Conservation (phyloP, 1,140 invertebrate species). For the Drosophila equinoxialis region DNA sequence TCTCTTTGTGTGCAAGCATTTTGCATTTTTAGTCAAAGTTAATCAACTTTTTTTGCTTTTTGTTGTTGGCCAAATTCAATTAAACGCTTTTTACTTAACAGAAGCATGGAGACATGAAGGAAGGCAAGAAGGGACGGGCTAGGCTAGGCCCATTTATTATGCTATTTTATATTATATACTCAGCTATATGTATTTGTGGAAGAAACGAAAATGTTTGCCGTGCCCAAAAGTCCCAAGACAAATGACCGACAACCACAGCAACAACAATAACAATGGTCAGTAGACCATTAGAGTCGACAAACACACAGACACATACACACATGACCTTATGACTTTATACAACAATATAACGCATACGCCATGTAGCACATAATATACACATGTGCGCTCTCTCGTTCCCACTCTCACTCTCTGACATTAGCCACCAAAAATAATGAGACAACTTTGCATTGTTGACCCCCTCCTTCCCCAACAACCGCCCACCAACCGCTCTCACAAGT, state of each 20-base stretch:
- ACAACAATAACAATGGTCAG: background rate
- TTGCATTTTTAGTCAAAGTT: slow-evolving; percentile 14
- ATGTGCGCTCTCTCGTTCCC: background rate
- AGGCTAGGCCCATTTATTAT: slow-evolving; percentile 48
- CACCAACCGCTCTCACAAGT: background rate
- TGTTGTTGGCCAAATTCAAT: background rate
- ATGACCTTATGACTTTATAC: slow-evolving; percentile 76
- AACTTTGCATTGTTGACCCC: slow-evolving; percentile 38
- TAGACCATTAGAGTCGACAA: slow-evolving; percentile 15
- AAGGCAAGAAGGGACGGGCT: slow-evolving; percentile 20
- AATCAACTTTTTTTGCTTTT: slow-evolving; percentile 5
- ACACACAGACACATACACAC: slow-evolving; percentile 1
- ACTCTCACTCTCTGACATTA: slow-evolving; percentile 22
- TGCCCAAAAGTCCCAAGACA: slow-evolving; percentile 51
- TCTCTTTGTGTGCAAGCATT: background rate
- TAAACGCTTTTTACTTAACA: slow-evolving; percentile 6
- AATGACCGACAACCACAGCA: slow-evolving; percentile 32
- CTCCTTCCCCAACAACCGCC: too few species aligned
- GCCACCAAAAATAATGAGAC: slow-evolving; percentile 63
- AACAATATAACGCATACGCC: slow-evolving; percentile 16
- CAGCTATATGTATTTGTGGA: background rate
- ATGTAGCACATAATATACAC: slow-evolving; percentile 32
- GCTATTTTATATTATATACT: slow-evolving; percentile 43
- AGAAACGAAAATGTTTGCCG: slow-evolving; percentile 10
- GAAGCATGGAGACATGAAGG: slow-evolving; percentile 26